Percentiles rank a stretch among this genome's conserved stretches.
These are phyloP conservation scores for Slavum lentiscoides DNA, from an alignment of 2,888 invertebrate species.

Conservation along the genomic window DNA sequence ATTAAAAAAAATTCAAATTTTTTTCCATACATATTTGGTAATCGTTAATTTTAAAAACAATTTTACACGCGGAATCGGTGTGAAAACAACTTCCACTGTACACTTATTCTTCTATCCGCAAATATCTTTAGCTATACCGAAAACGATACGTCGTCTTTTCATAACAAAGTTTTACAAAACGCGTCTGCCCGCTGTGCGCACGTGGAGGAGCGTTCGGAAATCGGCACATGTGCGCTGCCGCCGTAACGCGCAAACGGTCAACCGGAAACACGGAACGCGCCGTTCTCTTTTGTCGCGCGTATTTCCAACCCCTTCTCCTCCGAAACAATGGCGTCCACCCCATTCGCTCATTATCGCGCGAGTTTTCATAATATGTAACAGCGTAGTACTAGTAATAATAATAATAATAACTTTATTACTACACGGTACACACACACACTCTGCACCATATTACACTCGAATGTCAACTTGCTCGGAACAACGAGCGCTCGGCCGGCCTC, in stretches of 20 bases:
- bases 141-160: too few relatives aligned
- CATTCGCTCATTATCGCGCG: slow-evolving; percentile 39
- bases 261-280: slow-evolving; percentile 26
- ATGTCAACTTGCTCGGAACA: slow-evolving; percentile 45
- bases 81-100: too few relatives aligned
- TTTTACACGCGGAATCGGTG: too few relatives aligned
- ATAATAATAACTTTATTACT: slow-evolving; percentile 3
- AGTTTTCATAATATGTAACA: slow-evolving; percentile 25
- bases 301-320: neutral
- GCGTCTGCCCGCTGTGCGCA: too few relatives aligned
- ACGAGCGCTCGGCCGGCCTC: neutral
- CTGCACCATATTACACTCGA: slow-evolving; percentile 14
- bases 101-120: too few relatives aligned
- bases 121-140: too few relatives aligned
- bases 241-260: slow-evolving; percentile 35
- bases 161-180: too few relatives aligned
- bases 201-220: too few relatives aligned
- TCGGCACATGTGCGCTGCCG: neutral
- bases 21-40: too few relatives aligned
- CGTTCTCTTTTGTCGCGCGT: neutral
- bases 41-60: too few relatives aligned
- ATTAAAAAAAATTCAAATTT: too few relatives aligned
- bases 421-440: neutral
- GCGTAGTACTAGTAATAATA: slow-evolving; percentile 7
- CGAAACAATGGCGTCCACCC: slow-evolving; percentile 37